Percentiles rank a stretch among this genome's conserved stretches.
phyloP scores from a whole-genome alignment of 1,140 invertebrate species.

The Brachionus manjavacas region DNA sequence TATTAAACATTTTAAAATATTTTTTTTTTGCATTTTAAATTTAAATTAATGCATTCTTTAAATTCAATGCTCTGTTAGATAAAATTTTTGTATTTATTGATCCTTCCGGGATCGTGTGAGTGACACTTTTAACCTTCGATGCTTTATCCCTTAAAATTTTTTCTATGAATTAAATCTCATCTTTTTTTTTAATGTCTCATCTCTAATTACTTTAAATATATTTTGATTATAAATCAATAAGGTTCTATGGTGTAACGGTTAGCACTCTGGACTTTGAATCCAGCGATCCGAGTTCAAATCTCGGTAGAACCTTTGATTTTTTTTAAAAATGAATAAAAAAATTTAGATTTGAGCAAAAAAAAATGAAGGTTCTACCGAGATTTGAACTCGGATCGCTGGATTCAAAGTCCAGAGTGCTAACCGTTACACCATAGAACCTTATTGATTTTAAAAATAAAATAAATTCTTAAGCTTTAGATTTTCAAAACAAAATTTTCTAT shows the following conservation, averaged over 20 bases:
- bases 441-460: background rate
- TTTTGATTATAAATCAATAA: background rate
- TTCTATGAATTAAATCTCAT: no score
- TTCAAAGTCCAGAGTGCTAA: conserved; percentile 33
- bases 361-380: conserved; percentile 11
- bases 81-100: no score
- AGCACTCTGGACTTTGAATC: conserved; percentile 33
- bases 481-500: background rate
- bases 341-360: background rate
- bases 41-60: no score
- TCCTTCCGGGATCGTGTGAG: no score
- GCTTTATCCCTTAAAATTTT: no score
- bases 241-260: conserved; percentile 33
- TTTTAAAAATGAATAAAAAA: background rate
- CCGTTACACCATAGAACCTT: conserved; percentile 26
- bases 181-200: no score
- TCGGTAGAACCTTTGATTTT: conserved; percentile 7
- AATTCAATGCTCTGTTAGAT: no score
- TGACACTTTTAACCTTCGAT: no score
- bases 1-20: no score
- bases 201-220: background rate
- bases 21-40: no score
- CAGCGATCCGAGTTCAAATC: conserved; percentile 30
- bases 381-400: conserved; percentile 27
- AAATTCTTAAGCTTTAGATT: no score